phyloP scores from a whole-genome alignment of 2,113 vertebrate species.

The Salvelinus fontinalis region DNA sequence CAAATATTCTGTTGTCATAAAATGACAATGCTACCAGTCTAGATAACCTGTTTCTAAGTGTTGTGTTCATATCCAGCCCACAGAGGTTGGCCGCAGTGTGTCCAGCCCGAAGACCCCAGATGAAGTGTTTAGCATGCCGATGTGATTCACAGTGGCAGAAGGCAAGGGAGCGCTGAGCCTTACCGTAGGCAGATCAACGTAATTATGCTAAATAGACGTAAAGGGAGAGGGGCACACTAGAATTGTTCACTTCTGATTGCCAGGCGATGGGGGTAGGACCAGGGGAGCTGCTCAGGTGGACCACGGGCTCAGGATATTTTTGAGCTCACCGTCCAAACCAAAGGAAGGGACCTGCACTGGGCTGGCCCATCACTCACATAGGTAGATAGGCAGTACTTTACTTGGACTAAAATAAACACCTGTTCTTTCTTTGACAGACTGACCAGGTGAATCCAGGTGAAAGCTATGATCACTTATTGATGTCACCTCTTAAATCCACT shows the following conservation, averaged over 20 bases:
- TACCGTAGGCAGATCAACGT: constrained; percentile 77
- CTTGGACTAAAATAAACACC: too few species aligned
- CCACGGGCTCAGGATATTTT: constrained; percentile 60
- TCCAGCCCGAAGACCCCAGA: constrained; percentile 42
- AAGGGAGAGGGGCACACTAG: constrained; percentile 56
- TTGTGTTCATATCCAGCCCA: neutral
- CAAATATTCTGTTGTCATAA: neutral
- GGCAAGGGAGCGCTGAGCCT: constrained; percentile 48
- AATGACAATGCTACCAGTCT: constrained; percentile 40
- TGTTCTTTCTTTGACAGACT: too few species aligned
- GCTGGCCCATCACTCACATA: neutral
- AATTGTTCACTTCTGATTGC: constrained; percentile 57
- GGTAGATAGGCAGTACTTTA: too few species aligned
- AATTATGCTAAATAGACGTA: constrained; percentile 83
- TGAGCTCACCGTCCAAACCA: neutral
- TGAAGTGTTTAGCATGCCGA: constrained; percentile 46
- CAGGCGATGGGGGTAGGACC: constrained; percentile 59
- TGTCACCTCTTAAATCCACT: too few species aligned
- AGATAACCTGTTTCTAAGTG: neutral
- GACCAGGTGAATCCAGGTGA: too few species aligned
- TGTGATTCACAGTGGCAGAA: constrained; percentile 67
- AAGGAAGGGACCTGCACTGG: neutral
- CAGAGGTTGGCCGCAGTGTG: constrained; percentile 18
- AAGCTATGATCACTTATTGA: too few species aligned
- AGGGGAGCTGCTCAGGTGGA: constrained; percentile 46